These are phyloP conservation scores for Xylota sylvarum DNA, from an alignment of 2,888 invertebrate species.

Conservation along the genomic window DNA sequence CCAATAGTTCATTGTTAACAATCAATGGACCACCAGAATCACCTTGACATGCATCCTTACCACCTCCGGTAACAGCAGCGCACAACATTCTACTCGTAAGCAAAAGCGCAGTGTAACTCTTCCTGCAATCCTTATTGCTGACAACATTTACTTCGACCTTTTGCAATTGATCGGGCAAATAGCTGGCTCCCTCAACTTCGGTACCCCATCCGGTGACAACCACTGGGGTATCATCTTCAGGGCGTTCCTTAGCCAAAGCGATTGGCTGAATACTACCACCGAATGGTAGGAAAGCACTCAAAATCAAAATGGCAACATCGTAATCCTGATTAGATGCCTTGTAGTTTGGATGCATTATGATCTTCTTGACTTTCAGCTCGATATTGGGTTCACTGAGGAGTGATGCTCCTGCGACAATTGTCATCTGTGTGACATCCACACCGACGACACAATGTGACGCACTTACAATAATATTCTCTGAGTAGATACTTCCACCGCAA, in stretches of 20 bases:
- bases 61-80: slow-evolving; percentile 80
- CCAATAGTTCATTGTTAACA: slow-evolving; percentile 78
- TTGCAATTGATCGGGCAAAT: slow-evolving; percentile 78
- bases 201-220: slow-evolving; percentile 82
- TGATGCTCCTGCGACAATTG: slow-evolving; percentile 80
- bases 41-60: slow-evolving; percentile 82
- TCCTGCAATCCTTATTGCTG: slow-evolving; percentile 78
- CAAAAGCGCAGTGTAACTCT: slow-evolving; percentile 75
- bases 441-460: slow-evolving; percentile 81
- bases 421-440: slow-evolving; percentile 63
- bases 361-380: slow-evolving; percentile 85
- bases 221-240: slow-evolving; percentile 75
- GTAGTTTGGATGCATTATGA: slow-evolving; percentile 86
- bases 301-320: slow-evolving; percentile 87
- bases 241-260: slow-evolving; percentile 86
- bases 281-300: slow-evolving; percentile 86
- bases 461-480: slow-evolving; percentile 78
- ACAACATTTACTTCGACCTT: slow-evolving; percentile 79
- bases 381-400: slow-evolving; percentile 71
- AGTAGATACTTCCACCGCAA: slow-evolving; percentile 81
- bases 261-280: slow-evolving; percentile 86
- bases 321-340: slow-evolving; percentile 85
- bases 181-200: slow-evolving; percentile 63
- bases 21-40: slow-evolving; percentile 83
- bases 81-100: slow-evolving; percentile 81